Evolutionary conservation across 1,140 invertebrate genomes (phyloP), one percentile per base, ranked within the genome.

Genomic region (Homarus americanus): DNA sequence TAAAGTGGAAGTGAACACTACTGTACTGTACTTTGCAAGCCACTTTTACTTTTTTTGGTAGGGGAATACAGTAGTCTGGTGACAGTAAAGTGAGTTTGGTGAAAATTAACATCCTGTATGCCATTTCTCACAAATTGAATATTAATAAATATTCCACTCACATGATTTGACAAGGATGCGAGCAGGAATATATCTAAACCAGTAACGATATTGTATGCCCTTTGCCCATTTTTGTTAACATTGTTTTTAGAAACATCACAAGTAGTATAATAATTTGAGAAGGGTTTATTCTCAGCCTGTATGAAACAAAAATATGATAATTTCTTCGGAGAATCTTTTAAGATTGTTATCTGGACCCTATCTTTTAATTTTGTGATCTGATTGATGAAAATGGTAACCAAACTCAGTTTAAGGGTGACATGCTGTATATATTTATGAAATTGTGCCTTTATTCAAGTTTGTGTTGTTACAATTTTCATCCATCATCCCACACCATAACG

Each of bases 311-410:
- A 87, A 49, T 87, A 87, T 87, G 34, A 75, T 87, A 79, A 41
- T 63, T 66, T 24, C 85, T 87, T 78, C 49, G 66, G 85, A 87
- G 85, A 87, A 87, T 87, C 76, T 63, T n/a, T n/a, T 80, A 53
- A 58, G 75, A 80, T 58, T 79, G 40, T 79, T 86, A 87, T 87
- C 85, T 87, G 85, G 85, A 87, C 85, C 85, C 85, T 79, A 79
- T 63, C 53, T 66, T 80, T 20, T 84, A 86, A 75, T 86, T 73
- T 32, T 87, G 75, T 79, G 76, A 79, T 44, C 38, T 79, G 75
- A 79, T 66, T 66, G 75, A 63, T 87, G 85, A 79, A 38, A 87
- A 78, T 66, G 41, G 44, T 69, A 40, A 32, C 75, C 53, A 87
- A 58, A 79, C 53, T 79, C 5, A 79, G 32, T 63, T 9, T 69